Evolutionary conservation across 2,113 vertebrate genomes (phyloP).

Genomic region (Hypomesus transpacificus): DNA sequence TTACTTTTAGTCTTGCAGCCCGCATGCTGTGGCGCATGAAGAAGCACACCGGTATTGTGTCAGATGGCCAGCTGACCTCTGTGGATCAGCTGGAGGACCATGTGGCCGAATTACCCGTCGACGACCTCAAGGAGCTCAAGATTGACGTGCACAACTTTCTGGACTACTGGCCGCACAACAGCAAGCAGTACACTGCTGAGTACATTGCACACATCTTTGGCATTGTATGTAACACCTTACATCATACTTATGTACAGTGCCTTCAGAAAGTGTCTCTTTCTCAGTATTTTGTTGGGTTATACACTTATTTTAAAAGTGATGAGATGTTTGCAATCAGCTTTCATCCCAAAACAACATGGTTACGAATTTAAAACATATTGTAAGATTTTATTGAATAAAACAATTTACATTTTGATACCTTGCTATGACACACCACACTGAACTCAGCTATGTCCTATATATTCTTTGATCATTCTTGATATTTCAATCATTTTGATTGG

Average conservation of each 20-base stretch:
- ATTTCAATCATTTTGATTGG: no score
- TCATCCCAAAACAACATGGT: no score
- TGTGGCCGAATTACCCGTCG: constrained; percentile 72
- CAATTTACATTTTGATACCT: not conserved
- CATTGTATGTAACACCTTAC: constrained; percentile 69
- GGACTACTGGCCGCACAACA: constrained; percentile 80
- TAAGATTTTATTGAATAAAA: not conserved
- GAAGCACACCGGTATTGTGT: constrained; percentile 77
- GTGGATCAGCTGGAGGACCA: constrained; percentile 89
- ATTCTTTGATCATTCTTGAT: no score
- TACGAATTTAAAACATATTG: no score
- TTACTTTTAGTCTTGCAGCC: constrained; percentile 78
- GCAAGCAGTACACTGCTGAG: constrained; percentile 76
- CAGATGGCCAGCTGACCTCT: constrained; percentile 82
- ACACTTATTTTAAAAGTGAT: no score
- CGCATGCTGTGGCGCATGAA: constrained; percentile 87
- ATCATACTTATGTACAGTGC: no score
- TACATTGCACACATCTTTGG: constrained; percentile 85
- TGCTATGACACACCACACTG: no score
- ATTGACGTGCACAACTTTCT: constrained; percentile 76
- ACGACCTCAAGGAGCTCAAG: constrained; percentile 76
- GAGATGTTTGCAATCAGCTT: no score
- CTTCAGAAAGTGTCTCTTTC: not conserved
- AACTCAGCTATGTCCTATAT: no score
- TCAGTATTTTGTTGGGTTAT: not conserved